phyloP scores from a whole-genome alignment of 2,888 invertebrate genomes.

The Brenthis hecate region DNA sequence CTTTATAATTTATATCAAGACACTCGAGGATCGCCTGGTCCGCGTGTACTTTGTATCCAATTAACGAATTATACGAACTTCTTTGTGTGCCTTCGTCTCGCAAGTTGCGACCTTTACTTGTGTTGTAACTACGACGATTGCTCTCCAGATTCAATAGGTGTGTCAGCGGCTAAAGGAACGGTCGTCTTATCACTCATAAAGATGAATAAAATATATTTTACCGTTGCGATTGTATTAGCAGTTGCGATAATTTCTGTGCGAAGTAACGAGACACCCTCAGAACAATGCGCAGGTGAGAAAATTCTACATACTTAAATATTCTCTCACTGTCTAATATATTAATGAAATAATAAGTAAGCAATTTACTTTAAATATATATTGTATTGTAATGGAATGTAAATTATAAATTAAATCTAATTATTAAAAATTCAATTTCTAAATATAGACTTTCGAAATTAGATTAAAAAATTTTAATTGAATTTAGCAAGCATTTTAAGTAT shows the following conservation, averaged over 20 bases:
- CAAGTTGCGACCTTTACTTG: slow-evolving; percentile 32
- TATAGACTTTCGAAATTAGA: too few species aligned
- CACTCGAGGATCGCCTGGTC: slow-evolving; percentile 15
- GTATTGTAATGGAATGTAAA: background rate
- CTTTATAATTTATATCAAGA: background rate
- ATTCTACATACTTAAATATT: slow-evolving; percentile 8
- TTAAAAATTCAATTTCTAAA: too few species aligned
- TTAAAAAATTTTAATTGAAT: too few species aligned
- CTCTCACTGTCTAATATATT: background rate
- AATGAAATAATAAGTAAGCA: background rate
- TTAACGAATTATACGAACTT: slow-evolving; percentile 31
- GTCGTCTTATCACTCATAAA: slow-evolving; percentile 33
- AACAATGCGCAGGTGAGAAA: slow-evolving; percentile 53
- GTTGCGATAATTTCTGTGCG: slow-evolving; percentile 33
- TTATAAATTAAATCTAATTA: background rate
- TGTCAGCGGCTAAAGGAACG: slow-evolving; percentile 24
- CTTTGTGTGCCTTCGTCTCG: slow-evolving; percentile 34
- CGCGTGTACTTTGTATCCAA: slow-evolving; percentile 35
- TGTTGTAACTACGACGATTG: slow-evolving; percentile 33
- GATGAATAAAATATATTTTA: slow-evolving; percentile 42
- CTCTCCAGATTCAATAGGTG: slow-evolving; percentile 28
- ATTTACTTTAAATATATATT: background rate
- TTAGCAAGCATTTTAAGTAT: too few species aligned
- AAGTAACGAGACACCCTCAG: slow-evolving; percentile 43
- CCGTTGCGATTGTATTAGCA: slow-evolving; percentile 34